Evolutionary conservation across 2,797 vertebrate species (phyloP).

Genomic region (Lagocephalus sceleratus): DNA sequence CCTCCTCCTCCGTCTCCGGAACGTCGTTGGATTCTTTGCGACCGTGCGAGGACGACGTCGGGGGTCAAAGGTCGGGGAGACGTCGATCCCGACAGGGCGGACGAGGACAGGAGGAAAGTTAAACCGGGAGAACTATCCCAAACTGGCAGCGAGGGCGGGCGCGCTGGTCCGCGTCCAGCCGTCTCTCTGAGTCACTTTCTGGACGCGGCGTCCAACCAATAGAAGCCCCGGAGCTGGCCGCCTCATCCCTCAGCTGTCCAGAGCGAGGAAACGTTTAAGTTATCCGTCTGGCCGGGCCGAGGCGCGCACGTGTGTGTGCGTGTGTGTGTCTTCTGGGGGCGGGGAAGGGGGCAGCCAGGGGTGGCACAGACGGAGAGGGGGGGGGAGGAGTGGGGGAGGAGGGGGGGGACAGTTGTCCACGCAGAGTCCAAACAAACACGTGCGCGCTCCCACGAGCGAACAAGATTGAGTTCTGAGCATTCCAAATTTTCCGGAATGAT

Average conservation of each 20-base stretch:
- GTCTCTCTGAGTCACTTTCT: slow-evolving; percentile 73
- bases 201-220: slow-evolving; percentile 69
- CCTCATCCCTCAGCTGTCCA: slow-evolving; percentile 74
- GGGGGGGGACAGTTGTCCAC: slow-evolving; percentile 71
- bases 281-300: slow-evolving; percentile 62
- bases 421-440: slow-evolving; percentile 20
- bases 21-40: slow-evolving; percentile 58
- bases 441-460: slow-evolving; percentile 30
- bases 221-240: slow-evolving; percentile 65
- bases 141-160: slow-evolving; percentile 61
- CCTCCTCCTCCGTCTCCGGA: slow-evolving; percentile 47
- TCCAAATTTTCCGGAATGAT: slow-evolving; percentile 65
- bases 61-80: too few species aligned
- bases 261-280: slow-evolving; percentile 72
- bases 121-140: slow-evolving; percentile 68
- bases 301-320: slow-evolving; percentile 21
- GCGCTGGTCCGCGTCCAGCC: slow-evolving; percentile 65
- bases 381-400: slow-evolving; percentile 67
- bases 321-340: slow-evolving; percentile 37
- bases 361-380: slow-evolving; percentile 72
- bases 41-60: slow-evolving; percentile 37
- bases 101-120: slow-evolving; percentile 62
- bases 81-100: slow-evolving; percentile 21
- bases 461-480: slow-evolving; percentile 55
- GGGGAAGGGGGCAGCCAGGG: slow-evolving; percentile 67